Conservation (phyloP, 2,797 vertebrate species). For the Spinus olivaceus region DNA sequence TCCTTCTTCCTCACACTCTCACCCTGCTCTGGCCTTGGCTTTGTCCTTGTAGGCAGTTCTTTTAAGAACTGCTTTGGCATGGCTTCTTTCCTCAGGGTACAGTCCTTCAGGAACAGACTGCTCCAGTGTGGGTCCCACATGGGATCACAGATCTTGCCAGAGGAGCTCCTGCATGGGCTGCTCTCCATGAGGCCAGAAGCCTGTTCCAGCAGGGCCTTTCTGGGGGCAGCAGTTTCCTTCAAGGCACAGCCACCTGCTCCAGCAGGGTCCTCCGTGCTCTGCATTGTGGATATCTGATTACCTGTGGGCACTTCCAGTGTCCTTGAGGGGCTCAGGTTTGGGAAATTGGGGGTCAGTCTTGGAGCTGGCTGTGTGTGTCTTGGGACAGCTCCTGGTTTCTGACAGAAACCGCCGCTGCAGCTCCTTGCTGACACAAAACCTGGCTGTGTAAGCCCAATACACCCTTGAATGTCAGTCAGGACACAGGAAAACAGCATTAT, state of each 20-base stretch:
- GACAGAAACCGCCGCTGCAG: neutral
- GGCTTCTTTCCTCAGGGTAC: neutral
- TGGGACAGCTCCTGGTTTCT: neutral
- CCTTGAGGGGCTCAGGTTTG: neutral
- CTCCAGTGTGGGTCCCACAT: neutral
- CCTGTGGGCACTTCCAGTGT: fast-evolving
- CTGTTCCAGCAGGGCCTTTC: neutral
- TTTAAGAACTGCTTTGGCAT: neutral
- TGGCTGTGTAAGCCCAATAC: neutral
- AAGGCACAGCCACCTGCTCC: neutral
- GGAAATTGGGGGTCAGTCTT: fast-evolving
- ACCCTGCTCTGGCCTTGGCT: neutral
- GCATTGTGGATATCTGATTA: neutral
- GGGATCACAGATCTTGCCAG: neutral
- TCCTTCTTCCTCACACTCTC: neutral
- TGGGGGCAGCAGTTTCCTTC: neutral
- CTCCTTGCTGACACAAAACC: neutral
- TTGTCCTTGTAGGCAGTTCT: neutral
- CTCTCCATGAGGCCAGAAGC: neutral
- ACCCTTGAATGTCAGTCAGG: neutral
- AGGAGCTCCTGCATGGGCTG: neutral
- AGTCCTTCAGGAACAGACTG: neutral
- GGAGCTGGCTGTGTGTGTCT: neutral
- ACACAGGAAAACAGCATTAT: neutral
- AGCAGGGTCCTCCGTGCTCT: fast-evolving